Evolutionary conservation across 2,113 vertebrate genomes (phyloP), one percentile per base, ranked within the genome.

Genomic region (Excalfactoria chinensis): DNA sequence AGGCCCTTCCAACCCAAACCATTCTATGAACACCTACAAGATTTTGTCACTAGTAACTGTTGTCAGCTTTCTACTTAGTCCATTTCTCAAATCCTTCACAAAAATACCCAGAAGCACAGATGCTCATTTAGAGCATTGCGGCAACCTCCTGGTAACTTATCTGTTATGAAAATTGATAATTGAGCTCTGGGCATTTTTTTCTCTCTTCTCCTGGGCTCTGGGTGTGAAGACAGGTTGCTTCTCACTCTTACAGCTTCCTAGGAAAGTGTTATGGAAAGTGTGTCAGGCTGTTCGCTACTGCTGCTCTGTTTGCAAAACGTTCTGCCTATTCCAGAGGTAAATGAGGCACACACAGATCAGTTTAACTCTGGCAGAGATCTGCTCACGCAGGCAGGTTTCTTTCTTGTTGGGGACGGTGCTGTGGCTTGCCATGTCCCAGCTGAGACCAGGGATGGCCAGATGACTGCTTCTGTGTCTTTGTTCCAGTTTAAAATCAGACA

Each of bases 351-450:
- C 63, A 66, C 79, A 77, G 83, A 83, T 77, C 7, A 88, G 91
- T 77, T 95, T 41, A 90, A 58, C 56, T 86, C 64, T 74, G 69
- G 79, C 93, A 93, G 82, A 86, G 82, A 63, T 58, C 37, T 1
- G 3, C 85, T 73, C 68, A 9, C 6, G 4, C 48, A 85, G 89
- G 68, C 89, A 70, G 84, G 68, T 92, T 93, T 70, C 82, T 70
- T 56, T 70, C 93, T 79, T 72, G 55, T 20, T 83, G 71, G 64
- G 64, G 79, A 86, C 4, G 0, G 85, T 79, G 71, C 85, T 74
- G 56, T 82, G 90, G 79, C 60, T 91, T 91, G 69, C 90, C 51
- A 11, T 91, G 20, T 88, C 90, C 88, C 95, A 88, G 90, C 93
- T 94, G 95, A 93, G 88, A 28, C 88, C 69, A 40, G 56, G 56